Percentiles rank a stretch among this genome's conserved stretches.
These are phyloP conservation scores for Phalacrocorax aristotelis DNA, from an alignment of 2,113 vertebrate genomes.

Conservation along the genomic window DNA sequence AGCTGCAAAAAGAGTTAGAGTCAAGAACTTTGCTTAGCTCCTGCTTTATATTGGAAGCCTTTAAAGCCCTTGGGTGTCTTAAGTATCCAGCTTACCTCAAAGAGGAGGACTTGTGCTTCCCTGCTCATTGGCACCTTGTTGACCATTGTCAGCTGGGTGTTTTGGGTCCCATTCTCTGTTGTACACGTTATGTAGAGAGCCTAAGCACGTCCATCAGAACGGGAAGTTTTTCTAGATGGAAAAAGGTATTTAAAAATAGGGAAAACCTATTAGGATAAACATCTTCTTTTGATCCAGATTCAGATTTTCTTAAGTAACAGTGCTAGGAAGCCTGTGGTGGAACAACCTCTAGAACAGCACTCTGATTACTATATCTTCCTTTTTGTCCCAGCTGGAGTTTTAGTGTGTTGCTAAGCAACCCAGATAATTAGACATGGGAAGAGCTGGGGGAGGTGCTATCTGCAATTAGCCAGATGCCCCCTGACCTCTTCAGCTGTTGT, in stretches of 20 bases:
- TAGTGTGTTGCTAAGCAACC: not conserved
- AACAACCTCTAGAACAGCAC: not conserved
- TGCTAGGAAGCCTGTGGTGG: not conserved
- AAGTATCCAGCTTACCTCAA: not conserved
- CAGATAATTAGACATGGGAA: not conserved
- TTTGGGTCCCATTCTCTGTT: not conserved
- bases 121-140: not conserved
- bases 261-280: not conserved
- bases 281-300: not conserved
- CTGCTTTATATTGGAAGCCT: not conserved
- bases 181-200: not conserved
- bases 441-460: not conserved
- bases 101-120: not conserved
- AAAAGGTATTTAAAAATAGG: not conserved
- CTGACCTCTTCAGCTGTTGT: not conserved
- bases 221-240: not conserved
- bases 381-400: slow-evolving; percentile 1
- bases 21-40: not conserved
- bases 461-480: not conserved
- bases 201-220: not conserved
- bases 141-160: not conserved
- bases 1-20: not conserved
- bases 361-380: not conserved
- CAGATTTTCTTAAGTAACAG: not conserved
- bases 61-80: not conserved